Evolutionary conservation across 2,797 vertebrate genomes (phyloP).

Genomic region (Alcedo quadribrachys): DNA sequence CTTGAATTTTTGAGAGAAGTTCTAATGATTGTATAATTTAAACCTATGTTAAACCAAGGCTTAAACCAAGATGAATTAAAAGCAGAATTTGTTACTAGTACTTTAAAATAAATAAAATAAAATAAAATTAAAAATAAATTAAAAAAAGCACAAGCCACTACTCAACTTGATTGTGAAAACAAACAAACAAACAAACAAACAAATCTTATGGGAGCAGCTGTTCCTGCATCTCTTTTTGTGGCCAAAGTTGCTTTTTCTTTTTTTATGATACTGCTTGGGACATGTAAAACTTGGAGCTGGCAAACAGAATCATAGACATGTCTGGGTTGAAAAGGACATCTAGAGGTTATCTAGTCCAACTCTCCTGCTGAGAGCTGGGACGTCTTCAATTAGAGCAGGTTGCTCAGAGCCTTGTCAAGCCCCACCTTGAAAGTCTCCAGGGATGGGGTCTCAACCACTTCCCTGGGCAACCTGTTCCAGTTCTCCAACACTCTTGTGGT

Average conservation of each 20-base stretch:
- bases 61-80: neutral
- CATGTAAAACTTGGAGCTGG: neutral
- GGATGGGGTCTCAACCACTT: too few species aligned
- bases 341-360: too few species aligned
- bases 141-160: too few species aligned
- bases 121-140: neutral
- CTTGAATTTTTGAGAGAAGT: neutral
- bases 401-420: too few species aligned
- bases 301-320: neutral
- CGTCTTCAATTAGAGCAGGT: too few species aligned
- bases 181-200: rapidly evolving
- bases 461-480: too few species aligned
- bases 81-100: neutral
- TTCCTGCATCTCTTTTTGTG: neutral
- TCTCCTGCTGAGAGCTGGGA: too few species aligned
- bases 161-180: neutral
- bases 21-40: neutral
- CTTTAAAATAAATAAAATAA: neutral
- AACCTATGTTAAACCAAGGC: neutral
- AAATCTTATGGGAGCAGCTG: neutral
- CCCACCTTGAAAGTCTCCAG: too few species aligned
- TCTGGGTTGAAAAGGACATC: too few species aligned
- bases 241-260: neutral
- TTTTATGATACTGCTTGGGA: neutral
- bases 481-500: too few species aligned